Conservation (phyloP, 1,140 invertebrate genomes). For the Drosophila carrolli region DNA sequence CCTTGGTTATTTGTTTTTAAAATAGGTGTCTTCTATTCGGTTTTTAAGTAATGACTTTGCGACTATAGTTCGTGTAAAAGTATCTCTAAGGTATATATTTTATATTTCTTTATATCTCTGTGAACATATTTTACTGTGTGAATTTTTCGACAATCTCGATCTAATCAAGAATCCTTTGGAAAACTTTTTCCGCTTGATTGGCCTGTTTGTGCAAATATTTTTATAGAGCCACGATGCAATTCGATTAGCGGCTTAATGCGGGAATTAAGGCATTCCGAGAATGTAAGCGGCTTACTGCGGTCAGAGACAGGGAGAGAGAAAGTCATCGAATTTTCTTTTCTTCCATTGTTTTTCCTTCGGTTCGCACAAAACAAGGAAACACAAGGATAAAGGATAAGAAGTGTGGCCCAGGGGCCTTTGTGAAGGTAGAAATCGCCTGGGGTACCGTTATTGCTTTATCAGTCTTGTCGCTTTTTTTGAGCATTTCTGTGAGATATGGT, state of each 20-base stretch:
- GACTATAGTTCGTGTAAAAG: too few relatives aligned
- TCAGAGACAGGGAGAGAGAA: conserved; percentile 32
- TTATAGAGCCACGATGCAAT: conserved; percentile 19
- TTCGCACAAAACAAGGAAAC: conserved; percentile 13
- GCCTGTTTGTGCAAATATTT: conserved; percentile 25
- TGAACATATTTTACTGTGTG: not conserved
- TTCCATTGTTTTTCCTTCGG: conserved; percentile 8
- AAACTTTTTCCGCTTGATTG: conserved; percentile 54
- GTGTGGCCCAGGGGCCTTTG: conserved; percentile 22
- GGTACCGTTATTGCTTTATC: conserved; percentile 40
- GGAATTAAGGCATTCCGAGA: conserved; percentile 28
- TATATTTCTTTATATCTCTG: too few relatives aligned
- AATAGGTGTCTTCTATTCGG: not conserved
- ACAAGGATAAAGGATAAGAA: conserved; percentile 21
- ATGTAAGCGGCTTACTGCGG: conserved; percentile 42
- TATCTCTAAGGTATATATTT: too few relatives aligned
- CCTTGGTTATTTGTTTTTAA: not conserved
- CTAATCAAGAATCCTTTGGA: not conserved
- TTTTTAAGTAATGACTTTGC: too few relatives aligned
- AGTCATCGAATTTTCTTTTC: conserved; percentile 21
- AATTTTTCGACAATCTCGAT: conserved; percentile 5
- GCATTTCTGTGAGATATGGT: conserved; percentile 1
- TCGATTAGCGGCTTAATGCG: conserved; percentile 37
- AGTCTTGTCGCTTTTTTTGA: not conserved
- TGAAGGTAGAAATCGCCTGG: conserved; percentile 8